A percentile compares a stretch with the other conserved stretches of the same genome.
Evolutionary conservation across 2,888 invertebrate species (phyloP).

Genomic region (Latrodectus elegans): DNA sequence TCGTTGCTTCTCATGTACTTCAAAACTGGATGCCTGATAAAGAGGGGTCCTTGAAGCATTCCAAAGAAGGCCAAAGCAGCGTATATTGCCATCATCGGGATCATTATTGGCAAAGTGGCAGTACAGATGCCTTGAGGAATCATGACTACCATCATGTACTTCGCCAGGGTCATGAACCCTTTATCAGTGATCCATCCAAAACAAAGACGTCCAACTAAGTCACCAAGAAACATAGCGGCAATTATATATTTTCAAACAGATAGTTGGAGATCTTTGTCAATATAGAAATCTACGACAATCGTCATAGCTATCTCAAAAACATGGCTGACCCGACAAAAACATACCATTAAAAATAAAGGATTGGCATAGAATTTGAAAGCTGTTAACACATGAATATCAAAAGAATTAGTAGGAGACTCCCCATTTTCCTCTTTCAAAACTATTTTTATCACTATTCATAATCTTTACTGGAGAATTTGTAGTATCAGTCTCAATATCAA

Average conservation of each 20-base stretch:
- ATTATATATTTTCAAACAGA: constrained; percentile 36
- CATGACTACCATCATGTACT: constrained; percentile 35
- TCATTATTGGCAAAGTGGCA: constrained; percentile 16
- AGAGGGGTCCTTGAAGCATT: constrained; percentile 47
- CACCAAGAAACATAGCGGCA: constrained; percentile 39
- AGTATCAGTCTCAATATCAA: not conserved
- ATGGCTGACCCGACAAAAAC: constrained; percentile 29
- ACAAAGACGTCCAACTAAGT: constrained; percentile 51
- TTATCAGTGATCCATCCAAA: constrained; percentile 60
- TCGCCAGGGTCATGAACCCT: constrained; percentile 9
- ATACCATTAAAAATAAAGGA: constrained; percentile 48
- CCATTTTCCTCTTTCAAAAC: not conserved
- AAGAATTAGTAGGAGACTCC: constrained; percentile 6
- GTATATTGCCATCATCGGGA: not conserved
- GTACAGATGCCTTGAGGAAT: constrained; percentile 14
- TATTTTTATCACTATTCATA: not conserved
- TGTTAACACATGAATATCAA: constrained; percentile 17
- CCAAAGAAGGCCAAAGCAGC: constrained; percentile 32
- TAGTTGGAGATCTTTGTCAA: constrained; percentile 37
- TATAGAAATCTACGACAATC: constrained; percentile 43
- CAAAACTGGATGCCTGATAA: constrained; percentile 30
- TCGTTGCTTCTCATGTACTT: constrained; percentile 17
- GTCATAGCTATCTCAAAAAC: constrained; percentile 47
- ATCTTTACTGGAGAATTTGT: not conserved
- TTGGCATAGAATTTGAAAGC: constrained; percentile 40